Conservation (phyloP, 2,888 invertebrate genomes). For the Uropetala carovei region DNA sequence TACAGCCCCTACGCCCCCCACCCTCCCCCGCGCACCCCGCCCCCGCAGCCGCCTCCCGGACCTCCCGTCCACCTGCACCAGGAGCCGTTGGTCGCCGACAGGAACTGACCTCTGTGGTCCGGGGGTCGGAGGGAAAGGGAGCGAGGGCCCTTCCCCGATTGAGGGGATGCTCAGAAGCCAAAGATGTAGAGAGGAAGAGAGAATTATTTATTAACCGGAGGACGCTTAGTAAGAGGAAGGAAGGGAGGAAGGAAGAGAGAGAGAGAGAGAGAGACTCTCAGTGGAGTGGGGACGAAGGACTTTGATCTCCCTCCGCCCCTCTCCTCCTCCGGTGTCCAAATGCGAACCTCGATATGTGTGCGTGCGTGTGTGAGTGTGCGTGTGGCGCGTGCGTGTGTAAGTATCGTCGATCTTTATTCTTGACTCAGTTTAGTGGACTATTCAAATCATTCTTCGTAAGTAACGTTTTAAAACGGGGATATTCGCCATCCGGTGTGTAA, state of each 20-base stretch:
- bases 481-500: not conserved
- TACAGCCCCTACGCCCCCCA: conserved; percentile 72
- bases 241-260: not conserved
- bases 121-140: conserved; percentile 27
- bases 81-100: conserved; percentile 72
- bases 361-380: not conserved
- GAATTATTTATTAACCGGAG: conserved; percentile 56
- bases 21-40: conserved; percentile 65
- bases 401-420: not conserved
- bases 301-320: not conserved
- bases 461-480: conserved; percentile 18
- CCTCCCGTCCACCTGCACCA: conserved; percentile 73
- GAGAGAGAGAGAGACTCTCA: not conserved
- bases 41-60: conserved; percentile 73
- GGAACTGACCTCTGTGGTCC: conserved; percentile 43
- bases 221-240: not conserved
- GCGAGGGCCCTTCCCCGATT: not conserved
- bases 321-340: not conserved
- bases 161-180: conserved; percentile 46
- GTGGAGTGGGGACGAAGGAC: not conserved
- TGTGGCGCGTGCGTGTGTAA: not conserved
- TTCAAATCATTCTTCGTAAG: conserved; percentile 12
- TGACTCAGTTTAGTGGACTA: conserved; percentile 11
- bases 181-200: conserved; percentile 50
- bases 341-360: not conserved